These are phyloP conservation scores for Scrobipalpa costella DNA, from an alignment of 2,888 invertebrate species.

Conservation along the genomic window DNA sequence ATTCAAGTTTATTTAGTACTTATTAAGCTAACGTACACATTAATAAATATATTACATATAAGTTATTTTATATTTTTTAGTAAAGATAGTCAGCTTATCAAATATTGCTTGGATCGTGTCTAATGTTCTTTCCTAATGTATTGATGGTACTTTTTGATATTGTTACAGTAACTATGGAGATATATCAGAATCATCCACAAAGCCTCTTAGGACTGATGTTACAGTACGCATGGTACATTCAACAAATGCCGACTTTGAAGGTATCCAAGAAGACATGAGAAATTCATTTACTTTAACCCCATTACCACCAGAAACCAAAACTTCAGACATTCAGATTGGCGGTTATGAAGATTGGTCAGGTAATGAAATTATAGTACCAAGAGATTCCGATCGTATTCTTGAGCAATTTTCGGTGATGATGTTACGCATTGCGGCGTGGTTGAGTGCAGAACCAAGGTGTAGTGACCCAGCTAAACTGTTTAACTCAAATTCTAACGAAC, in stretches of 20 bases:
- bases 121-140: too few relatives aligned
- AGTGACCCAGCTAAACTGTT: slow-evolving; percentile 38
- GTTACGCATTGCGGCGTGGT: slow-evolving; percentile 59
- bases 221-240: slow-evolving; percentile 37
- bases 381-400: slow-evolving; percentile 66
- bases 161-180: slow-evolving; percentile 21
- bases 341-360: slow-evolving; percentile 65
- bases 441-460: slow-evolving; percentile 45
- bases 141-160: slow-evolving; percentile 4
- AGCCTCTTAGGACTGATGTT: background rate
- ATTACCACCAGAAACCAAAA: slow-evolving; percentile 41
- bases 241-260: slow-evolving; percentile 43
- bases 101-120: too few relatives aligned
- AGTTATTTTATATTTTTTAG: background rate
- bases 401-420: slow-evolving; percentile 72
- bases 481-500: slow-evolving; percentile 32
- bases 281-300: background rate
- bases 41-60: too few relatives aligned
- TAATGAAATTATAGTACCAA: slow-evolving; percentile 60
- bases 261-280: slow-evolving; percentile 37
- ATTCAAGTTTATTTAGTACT: too few relatives aligned
- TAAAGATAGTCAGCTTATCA: background rate
- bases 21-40: too few relatives aligned
- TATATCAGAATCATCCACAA: background rate
- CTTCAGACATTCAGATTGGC: slow-evolving; percentile 47